phyloP scores from a whole-genome alignment of 2,797 vertebrate genomes.

The Babyrousa celebensis region DNA sequence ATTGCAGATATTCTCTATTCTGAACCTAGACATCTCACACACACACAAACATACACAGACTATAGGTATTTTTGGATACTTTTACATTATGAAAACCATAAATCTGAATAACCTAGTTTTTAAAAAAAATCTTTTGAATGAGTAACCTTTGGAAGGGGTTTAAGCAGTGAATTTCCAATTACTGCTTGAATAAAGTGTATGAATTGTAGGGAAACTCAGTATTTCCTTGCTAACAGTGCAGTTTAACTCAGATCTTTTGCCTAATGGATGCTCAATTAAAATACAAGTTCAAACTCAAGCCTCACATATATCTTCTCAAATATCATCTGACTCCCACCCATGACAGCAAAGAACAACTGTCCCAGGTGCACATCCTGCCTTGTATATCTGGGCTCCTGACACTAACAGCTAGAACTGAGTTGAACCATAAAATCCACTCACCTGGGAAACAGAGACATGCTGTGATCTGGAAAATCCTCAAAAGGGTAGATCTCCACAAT shows the following conservation, averaged over 20 bases:
- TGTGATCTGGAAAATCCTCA: constrained; percentile 78
- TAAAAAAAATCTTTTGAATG: not conserved
- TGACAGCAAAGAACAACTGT: not conserved
- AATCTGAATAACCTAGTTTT: not conserved
- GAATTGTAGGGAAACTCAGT: not conserved
- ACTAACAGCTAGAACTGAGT: not conserved
- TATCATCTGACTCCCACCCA: not conserved
- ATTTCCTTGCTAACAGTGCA: not conserved
- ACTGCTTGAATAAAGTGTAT: constrained; percentile 42
- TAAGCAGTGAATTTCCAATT: constrained; percentile 27
- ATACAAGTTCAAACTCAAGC: not conserved
- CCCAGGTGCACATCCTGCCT: not conserved
- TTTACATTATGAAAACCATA: constrained; percentile 64
- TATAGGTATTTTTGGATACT: constrained; percentile 11
- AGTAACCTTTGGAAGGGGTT: not conserved
- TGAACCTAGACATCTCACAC: not conserved
- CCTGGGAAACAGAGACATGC: constrained; percentile 70
- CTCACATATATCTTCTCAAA: not conserved
- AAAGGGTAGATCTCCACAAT: not conserved
- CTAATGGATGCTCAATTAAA: not conserved
- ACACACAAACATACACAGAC: not conserved
- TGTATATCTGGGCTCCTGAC: constrained; percentile 3
- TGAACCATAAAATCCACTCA: constrained; percentile 72
- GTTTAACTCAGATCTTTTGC: not conserved
- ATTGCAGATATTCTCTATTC: not conserved